Conservation (phyloP, 2,888 invertebrate genomes). For the Cabera pusaria region DNA sequence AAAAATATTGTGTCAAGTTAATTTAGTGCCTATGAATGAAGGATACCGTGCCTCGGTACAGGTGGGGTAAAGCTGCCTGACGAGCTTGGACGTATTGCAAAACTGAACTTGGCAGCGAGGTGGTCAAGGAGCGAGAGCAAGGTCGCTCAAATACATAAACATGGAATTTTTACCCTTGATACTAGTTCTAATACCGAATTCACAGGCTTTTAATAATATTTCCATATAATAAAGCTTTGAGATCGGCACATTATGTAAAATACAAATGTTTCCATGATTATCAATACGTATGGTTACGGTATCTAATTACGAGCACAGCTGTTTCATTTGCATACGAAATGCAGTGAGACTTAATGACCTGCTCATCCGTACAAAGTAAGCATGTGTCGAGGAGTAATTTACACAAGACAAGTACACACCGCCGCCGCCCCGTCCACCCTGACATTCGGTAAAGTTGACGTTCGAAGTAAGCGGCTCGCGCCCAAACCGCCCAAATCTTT, state of each 20-base stretch:
- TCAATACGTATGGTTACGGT: slow-evolving; percentile 2
- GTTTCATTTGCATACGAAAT: slow-evolving; percentile 15
- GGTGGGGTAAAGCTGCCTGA: slow-evolving; percentile 23
- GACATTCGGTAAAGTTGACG: slow-evolving; percentile 61
- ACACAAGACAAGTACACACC: too few relatives aligned
- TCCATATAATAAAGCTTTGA: too few relatives aligned
- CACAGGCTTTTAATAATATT: too few relatives aligned
- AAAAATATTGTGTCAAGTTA: slow-evolving; percentile 29
- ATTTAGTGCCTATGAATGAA: slow-evolving; percentile 36
- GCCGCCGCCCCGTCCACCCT: slow-evolving; percentile 55
- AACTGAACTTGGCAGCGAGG: slow-evolving; percentile 11
- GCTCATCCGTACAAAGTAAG: slow-evolving; percentile 15
- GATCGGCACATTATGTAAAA: too few relatives aligned
- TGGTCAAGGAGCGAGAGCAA: slow-evolving; percentile 1
- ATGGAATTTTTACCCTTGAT: too few relatives aligned
- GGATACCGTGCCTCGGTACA: slow-evolving; percentile 32
- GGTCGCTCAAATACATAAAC: not conserved
- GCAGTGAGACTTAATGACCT: slow-evolving; percentile 12
- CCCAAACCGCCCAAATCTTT: slow-evolving; percentile 32
- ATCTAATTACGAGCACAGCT: slow-evolving; percentile 16
- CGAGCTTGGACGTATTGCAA: slow-evolving; percentile 30
- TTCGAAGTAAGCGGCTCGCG: slow-evolving; percentile 39
- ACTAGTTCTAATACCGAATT: too few relatives aligned
- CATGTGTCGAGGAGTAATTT: slow-evolving; percentile 20
- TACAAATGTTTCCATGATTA: slow-evolving; percentile 2